phyloP scores from a whole-genome alignment of 2,797 vertebrate species.

The Hafferia zeledoni region DNA sequence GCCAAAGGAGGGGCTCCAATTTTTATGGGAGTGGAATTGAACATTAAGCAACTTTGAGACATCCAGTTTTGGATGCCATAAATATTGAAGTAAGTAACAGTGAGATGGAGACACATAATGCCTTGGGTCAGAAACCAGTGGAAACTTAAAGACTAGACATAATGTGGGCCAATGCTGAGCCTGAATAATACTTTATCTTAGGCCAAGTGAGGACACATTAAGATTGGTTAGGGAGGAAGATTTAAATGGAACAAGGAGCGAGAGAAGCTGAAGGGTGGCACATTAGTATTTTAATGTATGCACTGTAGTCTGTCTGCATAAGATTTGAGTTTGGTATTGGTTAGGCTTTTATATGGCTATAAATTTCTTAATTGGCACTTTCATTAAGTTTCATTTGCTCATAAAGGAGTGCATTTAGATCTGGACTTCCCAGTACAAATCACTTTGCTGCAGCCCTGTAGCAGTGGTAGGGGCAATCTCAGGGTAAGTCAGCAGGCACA shows the following conservation, averaged over 20 bases:
- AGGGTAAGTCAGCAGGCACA: rapidly evolving
- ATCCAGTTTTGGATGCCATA: constrained; percentile 59
- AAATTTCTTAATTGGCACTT: constrained; percentile 17
- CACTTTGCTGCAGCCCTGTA: neutral
- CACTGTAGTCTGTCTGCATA: rapidly evolving
- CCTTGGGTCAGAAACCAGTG: constrained; percentile 64
- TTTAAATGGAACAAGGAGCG: constrained; percentile 14
- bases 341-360: neutral
- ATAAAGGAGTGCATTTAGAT: neutral
- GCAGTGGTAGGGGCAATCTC: neutral
- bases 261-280: neutral
- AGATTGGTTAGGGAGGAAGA: neutral
- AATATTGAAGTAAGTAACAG: constrained; percentile 67
- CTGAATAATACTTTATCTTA: constrained; percentile 65
- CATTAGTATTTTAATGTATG: neutral
- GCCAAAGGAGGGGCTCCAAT: constrained; percentile 61
- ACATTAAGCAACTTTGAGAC: constrained; percentile 47
- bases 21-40: constrained; percentile 62
- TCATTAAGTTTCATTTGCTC: neutral
- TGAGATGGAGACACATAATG: constrained; percentile 69
- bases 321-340: neutral
- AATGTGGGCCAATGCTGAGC: constrained; percentile 48
- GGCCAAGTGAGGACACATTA: constrained; percentile 51
- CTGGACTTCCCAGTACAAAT: neutral
- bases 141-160: constrained; percentile 59